These are phyloP conservation scores for Pitangus sulphuratus DNA, from an alignment of 2,797 vertebrate genomes.

Conservation along the genomic window DNA sequence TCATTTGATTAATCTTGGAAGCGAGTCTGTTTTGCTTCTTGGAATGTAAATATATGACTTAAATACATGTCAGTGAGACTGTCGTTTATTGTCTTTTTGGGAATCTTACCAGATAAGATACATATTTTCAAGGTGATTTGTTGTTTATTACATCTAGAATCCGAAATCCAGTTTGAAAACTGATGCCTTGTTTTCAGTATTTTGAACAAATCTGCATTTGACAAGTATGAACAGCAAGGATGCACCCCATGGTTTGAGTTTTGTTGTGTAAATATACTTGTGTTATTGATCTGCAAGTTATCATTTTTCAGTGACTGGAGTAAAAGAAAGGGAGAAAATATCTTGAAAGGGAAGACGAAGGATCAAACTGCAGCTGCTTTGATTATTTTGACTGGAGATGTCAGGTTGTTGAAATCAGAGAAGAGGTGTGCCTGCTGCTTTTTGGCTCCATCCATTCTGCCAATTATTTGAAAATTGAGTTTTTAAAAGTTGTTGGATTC, in stretches of 20 bases:
- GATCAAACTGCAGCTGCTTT: constrained; percentile 1
- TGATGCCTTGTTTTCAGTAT: neutral
- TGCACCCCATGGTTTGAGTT: neutral
- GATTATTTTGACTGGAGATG: constrained; percentile 59
- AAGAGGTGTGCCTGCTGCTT: neutral
- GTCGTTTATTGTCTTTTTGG: neutral
- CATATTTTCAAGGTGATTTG: neutral
- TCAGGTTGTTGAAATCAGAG: constrained; percentile 17
- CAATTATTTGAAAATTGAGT: constrained; percentile 21
- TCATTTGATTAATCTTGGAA: neutral
- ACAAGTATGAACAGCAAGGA: neutral
- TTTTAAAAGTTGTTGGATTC: neutral
- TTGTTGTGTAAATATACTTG: constrained; percentile 7
- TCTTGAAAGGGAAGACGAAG: constrained; percentile 23
- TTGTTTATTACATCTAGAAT: neutral
- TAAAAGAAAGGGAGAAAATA: neutral
- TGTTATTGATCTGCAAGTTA: constrained; percentile 4
- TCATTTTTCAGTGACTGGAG: neutral
- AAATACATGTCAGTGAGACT: neutral
- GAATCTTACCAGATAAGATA: neutral
- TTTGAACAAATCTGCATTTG: neutral
- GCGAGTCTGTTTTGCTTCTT: neutral
- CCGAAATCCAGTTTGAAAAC: neutral
- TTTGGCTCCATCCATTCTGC: neutral
- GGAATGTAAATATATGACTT: neutral